Conservation (phyloP, 2,888 invertebrate species). For the Polymixis flavicincta region DNA sequence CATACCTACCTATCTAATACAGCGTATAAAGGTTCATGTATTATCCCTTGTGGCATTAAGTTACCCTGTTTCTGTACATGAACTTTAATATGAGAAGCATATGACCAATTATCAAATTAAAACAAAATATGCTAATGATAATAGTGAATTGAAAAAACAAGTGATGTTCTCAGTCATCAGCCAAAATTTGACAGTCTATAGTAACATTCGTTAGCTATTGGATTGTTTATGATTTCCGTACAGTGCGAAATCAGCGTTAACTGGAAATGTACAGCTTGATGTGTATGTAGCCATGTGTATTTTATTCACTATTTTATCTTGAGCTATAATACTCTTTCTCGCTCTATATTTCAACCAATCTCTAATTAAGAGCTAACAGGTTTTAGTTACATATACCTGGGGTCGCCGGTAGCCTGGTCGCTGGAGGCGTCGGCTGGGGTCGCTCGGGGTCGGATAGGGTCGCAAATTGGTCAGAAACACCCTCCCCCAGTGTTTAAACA, state of each 20-base stretch:
- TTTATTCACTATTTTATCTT: no score
- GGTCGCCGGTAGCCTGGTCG: constrained; percentile 60
- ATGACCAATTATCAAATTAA: neutral
- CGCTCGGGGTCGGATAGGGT: constrained; percentile 67
- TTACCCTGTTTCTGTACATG: neutral
- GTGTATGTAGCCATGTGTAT: no score
- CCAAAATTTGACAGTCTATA: neutral
- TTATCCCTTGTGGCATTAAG: neutral
- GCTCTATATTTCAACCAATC: constrained; percentile 50
- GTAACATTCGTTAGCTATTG: neutral
- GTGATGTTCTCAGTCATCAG: neutral
- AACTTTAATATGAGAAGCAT: neutral
- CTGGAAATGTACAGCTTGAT: no score
- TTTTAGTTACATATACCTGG: constrained; percentile 71
- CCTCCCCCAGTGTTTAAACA: constrained; percentile 59
- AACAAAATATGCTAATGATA: neutral
- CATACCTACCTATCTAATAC: neutral
- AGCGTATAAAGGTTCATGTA: neutral
- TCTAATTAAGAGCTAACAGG: constrained; percentile 76
- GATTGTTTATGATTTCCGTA: no score
- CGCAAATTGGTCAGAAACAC: constrained; percentile 81
- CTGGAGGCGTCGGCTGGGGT: constrained; percentile 60
- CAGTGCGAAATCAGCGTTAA: no score
- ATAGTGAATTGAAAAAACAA: neutral
- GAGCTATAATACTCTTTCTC: neutral